Base-by-base conservation (phyloP, 2,888 invertebrate species). In the Scelioninae gen. 2 region DNA sequence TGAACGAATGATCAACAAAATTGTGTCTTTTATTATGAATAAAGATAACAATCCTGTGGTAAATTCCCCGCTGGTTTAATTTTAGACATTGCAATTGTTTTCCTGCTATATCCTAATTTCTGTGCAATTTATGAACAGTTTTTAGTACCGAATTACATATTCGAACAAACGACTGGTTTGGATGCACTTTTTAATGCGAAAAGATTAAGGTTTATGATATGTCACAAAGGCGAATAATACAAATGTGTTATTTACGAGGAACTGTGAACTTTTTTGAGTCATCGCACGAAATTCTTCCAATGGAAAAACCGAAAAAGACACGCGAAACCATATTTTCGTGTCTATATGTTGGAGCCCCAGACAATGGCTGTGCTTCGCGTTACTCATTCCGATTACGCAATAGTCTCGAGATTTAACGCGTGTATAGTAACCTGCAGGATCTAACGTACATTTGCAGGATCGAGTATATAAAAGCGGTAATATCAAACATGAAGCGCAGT, bases 401-500 rank as follows among this genome's bases (percentile, higher is more conserved):
- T 75, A 78, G 67, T 64, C 64, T 70, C 53, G 70, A 74, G 75
- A 78, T 78, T 76, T 60, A 68, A 75, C 57, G 70, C 73, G 74
- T 73, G 68, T 69, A 65, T 71, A 73, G 68, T 73, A 58, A 58
- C 63, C 68, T 67, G 74, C 74, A 74, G 71, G 71, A 74, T 70
- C 69, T 67, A 63, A 41, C 50, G 61, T 52, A n/a, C 61, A 48
- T 63, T 61, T 78, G 77, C 77, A 78, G 76, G 78, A 78, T 79
- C 48, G 53, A 75, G 78, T 35, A 67, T 84, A 84, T 84, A 84
- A 83, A 84, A 84, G 83, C 81, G 76, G 77, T 63, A 73, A 80
- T 78, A 78, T 81, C 77, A 80, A 81, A 83, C 67, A 77, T 75
- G 15, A 52, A 68, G 69, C 78, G 74, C 81, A 82, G 82, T 82